phyloP scores from a whole-genome alignment of 2,113 vertebrate genomes.

The Myrmecobius fasciatus region DNA sequence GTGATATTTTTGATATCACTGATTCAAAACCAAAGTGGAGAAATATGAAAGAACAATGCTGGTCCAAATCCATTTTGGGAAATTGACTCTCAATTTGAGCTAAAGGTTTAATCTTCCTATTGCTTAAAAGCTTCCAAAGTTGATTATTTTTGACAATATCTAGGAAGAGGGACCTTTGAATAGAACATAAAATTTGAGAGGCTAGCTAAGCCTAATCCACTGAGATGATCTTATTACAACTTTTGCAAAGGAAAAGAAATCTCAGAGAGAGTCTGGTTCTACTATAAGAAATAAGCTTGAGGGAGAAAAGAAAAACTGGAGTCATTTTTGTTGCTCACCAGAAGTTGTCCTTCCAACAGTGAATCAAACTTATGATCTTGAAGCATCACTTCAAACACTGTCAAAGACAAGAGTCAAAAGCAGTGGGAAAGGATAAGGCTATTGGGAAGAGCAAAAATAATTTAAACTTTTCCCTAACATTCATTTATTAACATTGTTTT shows the following conservation, averaged over 20 bases:
- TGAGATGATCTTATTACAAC: not conserved
- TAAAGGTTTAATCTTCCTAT: not conserved
- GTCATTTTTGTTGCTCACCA: not conserved
- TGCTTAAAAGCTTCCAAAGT: slow-evolving; percentile 15
- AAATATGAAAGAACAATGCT: slow-evolving; percentile 26
- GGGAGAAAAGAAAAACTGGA: not conserved
- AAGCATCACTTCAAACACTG: not conserved
- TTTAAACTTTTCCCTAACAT: not conserved
- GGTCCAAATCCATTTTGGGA: not conserved
- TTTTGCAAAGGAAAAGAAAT: slow-evolving; percentile 4
- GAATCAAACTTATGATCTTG: not conserved
- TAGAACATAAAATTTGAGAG: not conserved
- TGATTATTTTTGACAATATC: not conserved
- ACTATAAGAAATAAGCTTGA: not conserved
- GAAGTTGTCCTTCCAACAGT: not conserved
- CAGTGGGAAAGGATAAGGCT: not conserved
- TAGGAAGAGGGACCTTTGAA: not conserved
- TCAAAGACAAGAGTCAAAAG: not conserved
- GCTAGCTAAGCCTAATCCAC: not conserved
- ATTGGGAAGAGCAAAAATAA: not conserved
- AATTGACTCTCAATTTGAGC: not conserved
- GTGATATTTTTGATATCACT: not conserved
- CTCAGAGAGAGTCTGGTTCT: not conserved
- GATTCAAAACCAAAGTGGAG: not conserved
- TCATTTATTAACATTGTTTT: not conserved